Conservation (phyloP, 2,888 invertebrate genomes). For the Pedicia rivosa region DNA sequence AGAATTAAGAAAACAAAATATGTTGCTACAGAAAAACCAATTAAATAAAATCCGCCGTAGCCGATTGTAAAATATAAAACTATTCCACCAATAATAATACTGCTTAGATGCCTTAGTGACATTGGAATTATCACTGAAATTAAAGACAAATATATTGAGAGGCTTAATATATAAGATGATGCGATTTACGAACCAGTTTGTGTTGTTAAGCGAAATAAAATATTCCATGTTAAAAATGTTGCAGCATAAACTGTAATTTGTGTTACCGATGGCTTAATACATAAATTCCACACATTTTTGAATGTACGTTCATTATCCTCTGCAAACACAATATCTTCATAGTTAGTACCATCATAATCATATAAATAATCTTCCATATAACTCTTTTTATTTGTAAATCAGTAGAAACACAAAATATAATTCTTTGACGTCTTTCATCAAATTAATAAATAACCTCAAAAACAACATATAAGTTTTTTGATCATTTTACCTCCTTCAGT, state of each 20-base stretch:
- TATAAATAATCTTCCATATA: constrained; percentile 9
- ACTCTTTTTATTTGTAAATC: too few relatives aligned
- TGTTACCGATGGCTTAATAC: constrained; percentile 8
- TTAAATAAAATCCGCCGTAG: background rate
- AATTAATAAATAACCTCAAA: too few relatives aligned
- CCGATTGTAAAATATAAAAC: constrained; percentile 8
- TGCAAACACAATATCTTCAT: background rate
- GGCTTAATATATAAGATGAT: too few relatives aligned
- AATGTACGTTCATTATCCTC: background rate
- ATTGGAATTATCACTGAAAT: constrained; percentile 3
- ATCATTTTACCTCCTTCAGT: too few relatives aligned
- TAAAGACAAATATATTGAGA: background rate
- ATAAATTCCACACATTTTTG: constrained; percentile 2
- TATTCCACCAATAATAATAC: constrained; percentile 8
- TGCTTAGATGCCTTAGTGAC: constrained; percentile 6
- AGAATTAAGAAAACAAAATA: background rate
- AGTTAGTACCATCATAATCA: constrained; percentile 5
- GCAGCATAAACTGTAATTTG: constrained; percentile 8
- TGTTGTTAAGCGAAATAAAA: constrained; percentile 7
- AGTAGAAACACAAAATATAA: too few relatives aligned
- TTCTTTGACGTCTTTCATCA: too few relatives aligned
- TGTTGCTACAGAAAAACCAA: background rate
- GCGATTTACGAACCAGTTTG: background rate
- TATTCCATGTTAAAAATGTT: constrained; percentile 9
- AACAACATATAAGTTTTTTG: too few relatives aligned